Evolutionary conservation across 2,888 invertebrate genomes (phyloP).

Genomic region (Heliconius ismenius): DNA sequence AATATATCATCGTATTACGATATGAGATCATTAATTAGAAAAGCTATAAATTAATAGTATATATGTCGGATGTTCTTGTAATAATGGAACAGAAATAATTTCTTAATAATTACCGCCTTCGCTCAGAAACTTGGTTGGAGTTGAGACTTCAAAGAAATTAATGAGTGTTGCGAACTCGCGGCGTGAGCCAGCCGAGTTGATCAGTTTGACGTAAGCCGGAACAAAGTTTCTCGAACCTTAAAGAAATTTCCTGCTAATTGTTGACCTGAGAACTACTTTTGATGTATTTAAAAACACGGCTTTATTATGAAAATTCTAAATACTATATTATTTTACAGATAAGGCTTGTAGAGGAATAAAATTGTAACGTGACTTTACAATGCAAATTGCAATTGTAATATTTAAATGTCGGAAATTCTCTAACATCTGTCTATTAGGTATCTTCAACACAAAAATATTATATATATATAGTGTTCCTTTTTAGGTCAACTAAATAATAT

Average conservation of each 20-base stretch:
- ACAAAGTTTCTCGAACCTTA: slow-evolving; percentile 72
- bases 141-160: slow-evolving; percentile 79
- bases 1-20: slow-evolving; percentile 13
- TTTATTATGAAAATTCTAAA: background rate
- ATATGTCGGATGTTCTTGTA: slow-evolving; percentile 50
- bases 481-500: too few relatives aligned
- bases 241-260: slow-evolving; percentile 72
- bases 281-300: background rate
- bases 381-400: background rate
- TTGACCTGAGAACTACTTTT: slow-evolving; percentile 41
- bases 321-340: background rate
- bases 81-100: slow-evolving; percentile 73
- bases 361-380: too few relatives aligned
- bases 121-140: slow-evolving; percentile 67
- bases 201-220: slow-evolving; percentile 81
- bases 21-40: slow-evolving; percentile 2
- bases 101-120: slow-evolving; percentile 75
- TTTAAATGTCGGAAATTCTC: background rate
- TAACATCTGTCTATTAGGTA: too few relatives aligned
- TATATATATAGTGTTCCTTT: too few relatives aligned
- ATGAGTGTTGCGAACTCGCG: slow-evolving; percentile 79
- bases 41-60: slow-evolving; percentile 23
- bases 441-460: too few relatives aligned
- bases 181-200: slow-evolving; percentile 74
- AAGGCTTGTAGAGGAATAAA: background rate